A percentile compares a stretch with the other conserved stretches of the same genome.
These are phyloP conservation scores for Panagrolaimus sp. DNA, from an alignment of 1,140 invertebrate genomes.

Conservation along the genomic window DNA sequence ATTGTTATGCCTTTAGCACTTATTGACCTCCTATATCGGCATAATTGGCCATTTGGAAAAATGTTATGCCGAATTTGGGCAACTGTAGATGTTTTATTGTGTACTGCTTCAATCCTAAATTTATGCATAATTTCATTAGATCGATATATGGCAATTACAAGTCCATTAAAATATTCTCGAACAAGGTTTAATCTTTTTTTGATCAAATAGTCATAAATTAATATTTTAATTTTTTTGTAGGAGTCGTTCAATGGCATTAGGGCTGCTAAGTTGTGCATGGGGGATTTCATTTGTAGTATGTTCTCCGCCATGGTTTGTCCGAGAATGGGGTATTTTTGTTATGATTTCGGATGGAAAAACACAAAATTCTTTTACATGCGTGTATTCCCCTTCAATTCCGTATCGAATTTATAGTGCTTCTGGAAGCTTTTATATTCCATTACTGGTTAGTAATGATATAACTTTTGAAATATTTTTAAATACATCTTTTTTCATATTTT, in stretches of 20 bases:
- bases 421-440: constrained; percentile 56
- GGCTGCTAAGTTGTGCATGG: constrained; percentile 47
- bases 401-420: constrained; percentile 58
- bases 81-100: constrained; percentile 64
- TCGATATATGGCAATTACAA: constrained; percentile 64
- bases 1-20: constrained; percentile 64
- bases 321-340: constrained; percentile 46
- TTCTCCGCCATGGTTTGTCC: constrained; percentile 56
- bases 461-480: constrained; percentile 2
- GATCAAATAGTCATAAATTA: too few species aligned
- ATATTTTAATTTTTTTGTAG: constrained; percentile 37
- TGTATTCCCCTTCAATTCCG: constrained; percentile 54
- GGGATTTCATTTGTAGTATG: constrained; percentile 52
- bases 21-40: constrained; percentile 53
- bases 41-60: constrained; percentile 62
- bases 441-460: constrained; percentile 42
- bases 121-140: constrained; percentile 64
- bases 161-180: constrained; percentile 63
- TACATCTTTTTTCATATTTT: not conserved
- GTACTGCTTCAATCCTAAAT: constrained; percentile 65
- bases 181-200: constrained; percentile 49
- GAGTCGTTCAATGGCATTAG: constrained; percentile 54
- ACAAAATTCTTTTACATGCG: constrained; percentile 41
- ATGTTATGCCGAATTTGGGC: constrained; percentile 63
- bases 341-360: constrained; percentile 24